Base-by-base conservation (phyloP, 2,888 invertebrate genomes). In the Lasioglossum oenotherae region DNA sequence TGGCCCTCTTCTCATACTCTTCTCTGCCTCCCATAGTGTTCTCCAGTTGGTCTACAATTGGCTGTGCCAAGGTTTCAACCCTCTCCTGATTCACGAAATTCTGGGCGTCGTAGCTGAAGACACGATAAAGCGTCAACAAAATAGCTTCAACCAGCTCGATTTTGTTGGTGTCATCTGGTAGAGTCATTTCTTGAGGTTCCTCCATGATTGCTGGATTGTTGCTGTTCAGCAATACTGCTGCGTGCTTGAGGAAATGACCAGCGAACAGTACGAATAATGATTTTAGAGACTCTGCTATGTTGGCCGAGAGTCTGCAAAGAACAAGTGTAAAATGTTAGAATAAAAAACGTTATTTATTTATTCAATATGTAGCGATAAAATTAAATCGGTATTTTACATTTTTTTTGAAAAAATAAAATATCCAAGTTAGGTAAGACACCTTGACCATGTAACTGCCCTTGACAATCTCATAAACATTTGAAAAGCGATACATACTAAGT, bases 181-280 rank as follows among this genome's bases (percentile, higher is more conserved):
- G 93, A 86, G 97, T 96, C 94, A 97, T 96, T 2, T 96, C 95
- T 64, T 96, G 96, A 0, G 96, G 95, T 8, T 93, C 93, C 80
- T 96, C 96, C 0, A 93, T 95, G 94, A 97, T 96, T 19, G 96
- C 95, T 3, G 95, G 95, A 94, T 98, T 98, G 92, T 97, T 97
- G 60, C 96, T 95, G 81, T 97, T 97, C 23, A 98, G 95, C n/a
- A 98, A 95, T 0, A 96, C 96, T 0, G 98, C 97, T 0, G 98
- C 97, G 94, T 98, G 98, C 92, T 97, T 97, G 27, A 99, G 96
- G 91, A 98, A 97, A 92, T 98, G 97, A 0, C 97, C 97, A 74
- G 98, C 98, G 94, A 99, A 99, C n/a, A 98, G 95, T 0, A 98
- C 97, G 94, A 99, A 99, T 0, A 99, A 95, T 8, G 98, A 98